These are phyloP conservation scores for Macrotus californicus DNA, from an alignment of 2,113 vertebrate species.

Conservation along the genomic window DNA sequence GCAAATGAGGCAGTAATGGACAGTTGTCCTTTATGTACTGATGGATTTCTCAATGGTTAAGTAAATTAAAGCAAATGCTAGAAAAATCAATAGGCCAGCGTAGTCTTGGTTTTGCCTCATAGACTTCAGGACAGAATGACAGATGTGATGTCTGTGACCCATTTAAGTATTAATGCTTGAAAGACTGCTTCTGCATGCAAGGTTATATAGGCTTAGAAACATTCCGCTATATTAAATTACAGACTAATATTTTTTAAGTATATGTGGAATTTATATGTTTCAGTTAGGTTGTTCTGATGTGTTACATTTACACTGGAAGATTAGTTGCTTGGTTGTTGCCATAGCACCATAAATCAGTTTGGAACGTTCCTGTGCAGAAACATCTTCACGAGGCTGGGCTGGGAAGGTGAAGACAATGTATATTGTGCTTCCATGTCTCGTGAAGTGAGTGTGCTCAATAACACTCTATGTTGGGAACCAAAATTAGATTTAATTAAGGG, in stretches of 20 bases:
- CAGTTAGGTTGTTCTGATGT: conserved; percentile 76
- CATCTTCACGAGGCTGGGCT: conserved; percentile 62
- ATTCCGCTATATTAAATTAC: conserved; percentile 83
- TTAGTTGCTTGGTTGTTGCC: conserved; percentile 74
- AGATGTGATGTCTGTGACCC: conserved; percentile 91
- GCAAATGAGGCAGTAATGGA: conserved; percentile 87
- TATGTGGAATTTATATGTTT: conserved; percentile 81
- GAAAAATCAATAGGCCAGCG: conserved; percentile 90
- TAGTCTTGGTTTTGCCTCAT: conserved; percentile 90
- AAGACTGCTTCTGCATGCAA: conserved; percentile 82
- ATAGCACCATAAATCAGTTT: conserved; percentile 74
- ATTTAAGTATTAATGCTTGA: conserved; percentile 88
- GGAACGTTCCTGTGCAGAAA: conserved; percentile 61
- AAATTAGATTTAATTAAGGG: conserved; percentile 72
- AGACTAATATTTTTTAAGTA: conserved; percentile 84
- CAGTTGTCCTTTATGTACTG: conserved; percentile 90
- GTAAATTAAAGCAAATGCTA: conserved; percentile 91
- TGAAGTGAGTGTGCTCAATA: neutral
- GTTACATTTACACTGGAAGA: conserved; percentile 77
- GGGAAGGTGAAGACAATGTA: conserved; percentile 3
- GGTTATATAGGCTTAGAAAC: conserved; percentile 84
- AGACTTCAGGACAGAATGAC: conserved; percentile 90
- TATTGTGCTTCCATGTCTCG: neutral
- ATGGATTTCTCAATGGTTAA: conserved; percentile 90
- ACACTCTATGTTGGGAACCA: conserved; percentile 32